Evolutionary conservation across 2,888 invertebrate species (phyloP), one percentile per base, ranked within the genome.

Genomic region (Orthosia cruda): DNA sequence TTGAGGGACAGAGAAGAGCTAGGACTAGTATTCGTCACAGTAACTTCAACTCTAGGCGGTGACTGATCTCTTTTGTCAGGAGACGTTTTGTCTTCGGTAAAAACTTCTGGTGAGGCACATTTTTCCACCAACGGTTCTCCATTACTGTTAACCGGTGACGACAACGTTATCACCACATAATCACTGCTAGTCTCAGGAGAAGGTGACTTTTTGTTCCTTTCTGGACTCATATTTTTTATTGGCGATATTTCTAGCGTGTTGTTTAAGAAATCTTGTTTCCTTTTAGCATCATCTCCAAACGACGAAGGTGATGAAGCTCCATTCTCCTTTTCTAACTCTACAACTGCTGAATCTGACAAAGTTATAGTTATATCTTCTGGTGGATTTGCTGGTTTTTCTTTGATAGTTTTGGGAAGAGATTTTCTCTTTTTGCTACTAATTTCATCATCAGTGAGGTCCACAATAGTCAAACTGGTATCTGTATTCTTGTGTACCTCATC

Each of bases 191-290:
- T 93, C 70, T 96, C 95, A 3, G 94, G 94, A 3, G 94, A 91
- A 13, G 93, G 93, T 15, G 93, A 91, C 58, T 91, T 92, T 61
- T 94, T 91, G 12, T 92, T 92, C 75, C 88, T 89, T 47, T 94
- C 89, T 3, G 96, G 96, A 74, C 96, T 96, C 88, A 94, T 89
- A 4, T 90, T 92, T 91, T 96, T 96, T 75, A 97, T 97, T 0
- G 97, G 97, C 1, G 97, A 97, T 91, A 97, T 97, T 89, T 97
- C 97, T 23, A 96, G 83, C 13, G 97, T 97, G 79, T 96, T 96
- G 85, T 97, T 96, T 20, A 97, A 89, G 75, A 97, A 97, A 89
- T 97, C 97, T 87, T 94, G 92, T 74, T 97, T 95, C 83, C 96
- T 94, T 80, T 95, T 92, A 49, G 89, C 91, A 47, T 94, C 93